Evolutionary conservation across 2,113 vertebrate species (phyloP).

Genomic region (Pyrgilauda ruficollis): DNA sequence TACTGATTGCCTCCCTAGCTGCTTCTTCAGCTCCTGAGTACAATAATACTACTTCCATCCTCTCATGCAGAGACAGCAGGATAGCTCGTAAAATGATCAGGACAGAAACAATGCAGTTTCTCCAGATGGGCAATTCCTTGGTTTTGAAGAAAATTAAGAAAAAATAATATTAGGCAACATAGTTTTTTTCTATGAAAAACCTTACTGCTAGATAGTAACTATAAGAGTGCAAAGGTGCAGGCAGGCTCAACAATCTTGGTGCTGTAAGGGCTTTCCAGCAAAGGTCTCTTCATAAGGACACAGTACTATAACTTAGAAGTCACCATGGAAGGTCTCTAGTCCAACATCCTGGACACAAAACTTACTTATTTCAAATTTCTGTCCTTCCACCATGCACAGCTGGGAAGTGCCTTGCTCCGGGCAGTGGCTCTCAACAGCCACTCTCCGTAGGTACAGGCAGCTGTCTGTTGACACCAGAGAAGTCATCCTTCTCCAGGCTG

Average conservation of each 20-base stretch:
- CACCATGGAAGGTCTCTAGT: background rate
- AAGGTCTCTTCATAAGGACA: background rate
- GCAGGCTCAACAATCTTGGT: background rate
- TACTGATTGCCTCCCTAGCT: background rate
- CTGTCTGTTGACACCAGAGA: background rate
- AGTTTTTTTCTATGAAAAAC: background rate
- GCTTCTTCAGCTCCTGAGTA: background rate
- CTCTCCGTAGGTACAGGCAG: fast-evolving
- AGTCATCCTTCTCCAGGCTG: background rate
- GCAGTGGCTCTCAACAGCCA: background rate
- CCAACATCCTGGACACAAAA: background rate
- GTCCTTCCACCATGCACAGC: background rate
- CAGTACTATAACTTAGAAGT: background rate
- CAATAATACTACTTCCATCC: background rate
- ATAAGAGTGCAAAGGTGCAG: background rate
- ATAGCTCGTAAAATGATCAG: background rate
- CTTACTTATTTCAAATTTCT: background rate
- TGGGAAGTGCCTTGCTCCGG: background rate
- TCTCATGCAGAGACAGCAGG: background rate
- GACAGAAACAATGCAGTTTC: background rate
- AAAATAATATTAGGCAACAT: background rate
- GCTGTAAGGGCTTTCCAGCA: background rate
- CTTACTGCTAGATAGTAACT: background rate
- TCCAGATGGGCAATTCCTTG: background rate
- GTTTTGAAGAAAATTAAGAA: background rate